Evolutionary conservation across 2,888 invertebrate species (phyloP).

Genomic region (Ligdia adustata): DNA sequence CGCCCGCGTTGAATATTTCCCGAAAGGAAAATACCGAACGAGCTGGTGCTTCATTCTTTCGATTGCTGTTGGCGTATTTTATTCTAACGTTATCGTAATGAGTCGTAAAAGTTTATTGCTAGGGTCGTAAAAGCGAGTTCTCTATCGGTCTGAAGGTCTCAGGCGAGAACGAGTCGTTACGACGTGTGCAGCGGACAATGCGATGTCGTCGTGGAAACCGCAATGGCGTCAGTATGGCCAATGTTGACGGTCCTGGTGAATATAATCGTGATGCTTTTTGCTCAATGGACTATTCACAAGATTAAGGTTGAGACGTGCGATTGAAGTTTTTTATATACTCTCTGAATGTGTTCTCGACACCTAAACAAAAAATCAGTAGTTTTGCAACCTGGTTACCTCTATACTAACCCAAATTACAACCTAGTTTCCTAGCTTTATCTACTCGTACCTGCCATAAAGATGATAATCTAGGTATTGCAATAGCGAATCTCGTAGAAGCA

Average conservation of each 20-base stretch:
- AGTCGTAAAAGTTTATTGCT: constrained; percentile 70
- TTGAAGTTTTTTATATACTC: constrained; percentile 9
- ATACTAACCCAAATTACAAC: no score
- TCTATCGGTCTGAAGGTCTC: constrained; percentile 53
- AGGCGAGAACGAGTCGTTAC: constrained; percentile 36
- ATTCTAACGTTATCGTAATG: constrained; percentile 72
- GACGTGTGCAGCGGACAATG: constrained; percentile 40
- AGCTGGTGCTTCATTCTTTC: constrained; percentile 52
- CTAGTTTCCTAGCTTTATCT: no score
- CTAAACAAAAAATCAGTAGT: no score
- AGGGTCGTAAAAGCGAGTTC: constrained; percentile 64
- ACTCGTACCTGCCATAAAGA: background rate
- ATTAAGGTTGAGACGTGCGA: constrained; percentile 23
- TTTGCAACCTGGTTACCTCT: no score
- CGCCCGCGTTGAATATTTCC: constrained; percentile 54
- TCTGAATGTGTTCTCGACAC: no score
- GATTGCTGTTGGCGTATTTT: constrained; percentile 64
- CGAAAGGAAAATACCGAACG: constrained; percentile 47
- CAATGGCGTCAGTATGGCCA: constrained; percentile 29
- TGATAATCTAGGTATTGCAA: background rate
- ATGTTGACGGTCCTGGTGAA: constrained; percentile 26
- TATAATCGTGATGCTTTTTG: constrained; percentile 29
- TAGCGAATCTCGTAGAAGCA: background rate
- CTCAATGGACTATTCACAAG: constrained; percentile 30
- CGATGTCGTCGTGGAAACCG: constrained; percentile 23